Evolutionary conservation across 2,113 vertebrate species (phyloP).

Genomic region (Serilophus lunatus): DNA sequence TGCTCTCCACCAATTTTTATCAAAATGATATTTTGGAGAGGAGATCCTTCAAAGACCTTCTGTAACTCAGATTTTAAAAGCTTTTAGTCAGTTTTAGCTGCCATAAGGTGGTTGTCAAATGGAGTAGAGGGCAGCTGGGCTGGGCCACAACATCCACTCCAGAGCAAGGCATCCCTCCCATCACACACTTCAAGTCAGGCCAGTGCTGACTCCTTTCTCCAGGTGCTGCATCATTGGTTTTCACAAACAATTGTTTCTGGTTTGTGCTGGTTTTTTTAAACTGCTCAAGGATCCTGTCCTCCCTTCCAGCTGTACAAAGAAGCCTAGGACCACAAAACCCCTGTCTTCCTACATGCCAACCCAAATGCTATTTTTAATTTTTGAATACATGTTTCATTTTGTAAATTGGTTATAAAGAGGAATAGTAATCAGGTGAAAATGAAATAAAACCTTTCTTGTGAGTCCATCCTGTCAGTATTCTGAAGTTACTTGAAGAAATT

Average conservation of each 20-base stretch:
- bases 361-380: not conserved
- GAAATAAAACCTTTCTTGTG: not conserved
- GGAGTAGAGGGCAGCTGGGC: not conserved
- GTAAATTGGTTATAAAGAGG: not conserved
- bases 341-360: not conserved
- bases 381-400: not conserved
- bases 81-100: not conserved
- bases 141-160: not conserved
- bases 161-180: not conserved
- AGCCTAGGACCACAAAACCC: not conserved
- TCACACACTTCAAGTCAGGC: accelerated
- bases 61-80: not conserved
- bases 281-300: not conserved
- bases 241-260: not conserved
- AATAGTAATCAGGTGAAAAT: not conserved
- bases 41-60: not conserved
- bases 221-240: not conserved
- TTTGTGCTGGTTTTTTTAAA: not conserved
- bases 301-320: not conserved
- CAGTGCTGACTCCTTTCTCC: not conserved
- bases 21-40: not conserved
- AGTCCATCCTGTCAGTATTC: not conserved
- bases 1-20: not conserved
- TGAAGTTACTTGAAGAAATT: not conserved
- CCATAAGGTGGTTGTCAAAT: not conserved